Evolutionary conservation across 2,113 vertebrate species (phyloP).

Genomic region (rabbit (Oryctolagus cuniculus)): mOryCun1.1 NC_091443.1:10920001-10920500

Average conservation of each 20-base stretch:
- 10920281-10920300: neutral
- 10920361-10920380: neutral
- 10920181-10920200: neutral
- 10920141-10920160: too few relatives aligned
- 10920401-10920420: neutral
- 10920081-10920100: neutral
- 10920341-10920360: neutral
- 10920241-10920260: neutral
- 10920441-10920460: neutral
- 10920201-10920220: constrained; percentile 54
- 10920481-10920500: neutral
- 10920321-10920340: neutral
- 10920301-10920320: too few relatives aligned
- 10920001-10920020: neutral
- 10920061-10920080: too few relatives aligned
- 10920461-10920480: neutral
- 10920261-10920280: neutral
- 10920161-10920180: neutral
- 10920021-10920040: neutral
- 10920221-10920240: constrained; percentile 66
- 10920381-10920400: neutral
- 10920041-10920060: neutral
- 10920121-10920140: too few relatives aligned
- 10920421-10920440: neutral
- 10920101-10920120: neutral